Evolutionary conservation across 2,888 invertebrate species (phyloP), one percentile per base, ranked within the genome.

Genomic region (Ctenicera cuprea): DNA sequence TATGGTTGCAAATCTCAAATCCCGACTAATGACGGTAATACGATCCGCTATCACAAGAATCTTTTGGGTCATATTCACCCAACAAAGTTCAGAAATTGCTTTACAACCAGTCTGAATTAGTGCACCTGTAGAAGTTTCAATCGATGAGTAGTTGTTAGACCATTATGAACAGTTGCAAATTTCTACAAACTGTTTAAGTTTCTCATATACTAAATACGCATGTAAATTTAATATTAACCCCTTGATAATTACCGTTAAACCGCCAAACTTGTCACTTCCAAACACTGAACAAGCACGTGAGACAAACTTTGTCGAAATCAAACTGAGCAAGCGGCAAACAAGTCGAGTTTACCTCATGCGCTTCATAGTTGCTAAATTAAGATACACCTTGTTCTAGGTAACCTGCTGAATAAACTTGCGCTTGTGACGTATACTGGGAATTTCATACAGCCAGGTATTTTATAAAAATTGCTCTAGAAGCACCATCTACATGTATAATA

Each of bases 321-420:
- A 69, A 69, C 69, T 62, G 62, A 69, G 70, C 65, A 65, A 59
- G 33, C 37, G 14, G 57, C 57, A 57, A 67, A 67, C 67, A 67
- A 67, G 57, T 54, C 26, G 16, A 41, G 52, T 67, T 67, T 57
- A 67, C 41, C 65, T 67, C 54, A 18, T 16, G 43, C 41, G 37
- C 41, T 52, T 67, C 54, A 43, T 67, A 57, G 67, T 67, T 67
- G 12, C 67, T 67, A 67, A 57, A 67, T 67, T 67, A 67, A 67
- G 67, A 54, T 67, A 67, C 67, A 67, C 67, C 67, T 67, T 41
- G 57, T 67, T 57, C 67, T 67, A 67, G 54, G 57, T 67, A 67
- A 67, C 54, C 43, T 67, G 22, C 26, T 43, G 43, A 67, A 67
- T 67, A 57, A 57, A 54, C 54, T 57, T 52, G 14, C 33, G 37